Evolutionary conservation across 2,888 invertebrate species (phyloP), one percentile per base, ranked within the genome.

Genomic region (Oasisia sp.): DNA sequence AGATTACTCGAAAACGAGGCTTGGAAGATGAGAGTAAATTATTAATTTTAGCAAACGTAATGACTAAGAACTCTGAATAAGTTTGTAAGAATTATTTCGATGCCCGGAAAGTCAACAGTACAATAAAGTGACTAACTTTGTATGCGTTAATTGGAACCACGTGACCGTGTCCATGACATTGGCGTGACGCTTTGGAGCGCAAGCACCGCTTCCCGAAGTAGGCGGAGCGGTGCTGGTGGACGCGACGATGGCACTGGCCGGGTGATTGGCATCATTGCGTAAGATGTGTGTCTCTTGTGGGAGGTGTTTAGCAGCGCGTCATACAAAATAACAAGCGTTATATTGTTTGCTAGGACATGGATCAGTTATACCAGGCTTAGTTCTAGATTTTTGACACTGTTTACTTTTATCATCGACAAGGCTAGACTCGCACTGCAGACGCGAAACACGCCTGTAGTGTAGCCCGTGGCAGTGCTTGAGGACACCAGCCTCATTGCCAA

Each of bases 81-180:
- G 74, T 74, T 74, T 27, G 74, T 74, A 74, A 74, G 27, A 74
- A 74, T n/a, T 74, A n/a, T n/a, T 74, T 74, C 19, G 74, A 74
- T 74, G 27, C 27, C 74, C 74, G 74, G 27, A 74, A 74, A 4
- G 74, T 74, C 74, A 74, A 74, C 74, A 19, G n/a, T 74, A 27
- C 27, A 27, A 74, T 74, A 74, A 74, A 74, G 74, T 74, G 14
- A 27, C 27, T 27, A 74, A 74, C 74, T 74, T 74, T 74, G 74
- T 74, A 74, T n/a, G 74, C 74, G 74, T 74, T 74, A 74, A 74
- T 74, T 74, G 74, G 74, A 74, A 74, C 74, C 74, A 74, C 74
- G 74, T 74, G 74, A 74, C 74, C 74, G 74, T 74, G 74, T 27
- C 74, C 74, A 74, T 74, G 74, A 74, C 74, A n/a, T n/a, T 74